Base-by-base conservation (phyloP, 2,797 vertebrate genomes). In the Falco naumanni region DNA sequence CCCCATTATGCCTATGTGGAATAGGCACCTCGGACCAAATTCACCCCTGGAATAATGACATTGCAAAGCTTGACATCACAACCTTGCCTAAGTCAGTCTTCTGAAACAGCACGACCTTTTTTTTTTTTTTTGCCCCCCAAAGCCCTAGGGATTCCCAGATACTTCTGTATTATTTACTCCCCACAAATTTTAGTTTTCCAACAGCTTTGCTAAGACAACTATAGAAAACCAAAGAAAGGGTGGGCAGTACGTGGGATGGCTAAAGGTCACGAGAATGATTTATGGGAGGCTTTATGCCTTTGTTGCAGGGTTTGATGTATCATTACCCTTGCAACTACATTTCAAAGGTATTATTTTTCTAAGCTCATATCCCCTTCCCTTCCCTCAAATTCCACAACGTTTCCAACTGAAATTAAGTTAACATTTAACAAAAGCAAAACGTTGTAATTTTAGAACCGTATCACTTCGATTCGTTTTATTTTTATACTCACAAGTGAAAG, bases 361-460 rank as follows among this genome's bases (percentile, higher is more conserved):
- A 53, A 86, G 82, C 4, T 3, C 51, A 92, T 82, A 77, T 20
- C 63, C 43, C 22, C 34, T 51, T 78, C n/a, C 75, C 74, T 91
- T 47, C 64, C 47, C 37, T 84, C 63, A 33, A 94, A 64, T 66
- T 74, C 66, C 76, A 56, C 20, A 5, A 47, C 6, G 16, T n/a
- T 91, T 81, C 77, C 13, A 79, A 87, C 53, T 68, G 74, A 87
- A 93, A 95, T 84, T 84, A 95, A 90, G 60, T 82, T 50, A 86
- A 81, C 47, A 69, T 77, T 93, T 77, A 50, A 78, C 41, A 51
- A 54, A 72, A 72, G 88, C 50, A 70, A 88, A 94, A 31, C 47
- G 63, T 80, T 96, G 10, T 92, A 93, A 97, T 96, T 97, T 96
- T 78, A 87, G 91, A 76, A 59, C 76, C 8, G 6, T 82, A 96